These are phyloP conservation scores for Ondatra zibethicus DNA, from an alignment of 2,113 vertebrate genomes.

Conservation along the genomic window DNA sequence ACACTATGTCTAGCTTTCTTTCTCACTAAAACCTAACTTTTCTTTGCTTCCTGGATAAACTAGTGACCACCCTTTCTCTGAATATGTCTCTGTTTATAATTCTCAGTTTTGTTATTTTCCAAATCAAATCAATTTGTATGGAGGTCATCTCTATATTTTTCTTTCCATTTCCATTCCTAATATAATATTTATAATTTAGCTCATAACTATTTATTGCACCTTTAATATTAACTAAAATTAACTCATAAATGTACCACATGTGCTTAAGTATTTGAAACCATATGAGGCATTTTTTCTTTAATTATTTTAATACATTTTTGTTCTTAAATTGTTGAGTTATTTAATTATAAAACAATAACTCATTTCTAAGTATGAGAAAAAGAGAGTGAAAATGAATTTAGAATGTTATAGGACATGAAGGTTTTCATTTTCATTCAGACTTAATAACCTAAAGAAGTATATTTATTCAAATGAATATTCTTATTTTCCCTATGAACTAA, in stretches of 20 bases:
- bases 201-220: background rate
- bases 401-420: background rate
- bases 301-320: background rate
- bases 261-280: background rate
- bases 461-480: background rate
- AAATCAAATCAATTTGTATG: background rate
- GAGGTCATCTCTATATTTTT: background rate
- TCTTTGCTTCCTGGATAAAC: background rate
- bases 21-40: background rate
- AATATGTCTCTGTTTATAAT: background rate
- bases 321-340: background rate
- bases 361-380: background rate
- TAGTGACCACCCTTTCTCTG: background rate
- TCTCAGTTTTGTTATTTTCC: background rate
- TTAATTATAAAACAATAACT: background rate
- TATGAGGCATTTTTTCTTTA: background rate
- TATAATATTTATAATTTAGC: background rate
- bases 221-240: constrained; percentile 20
- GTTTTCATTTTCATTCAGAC: background rate
- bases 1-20: background rate
- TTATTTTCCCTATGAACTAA: background rate
- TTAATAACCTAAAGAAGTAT: background rate
- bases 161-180: background rate
- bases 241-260: background rate
- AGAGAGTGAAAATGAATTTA: background rate